Evolutionary conservation across 35 echinoderm and acorn worm species (phyloP), one percentile per base, ranked within the genome.

Genomic region (Lytechinus variegatus): DNA sequence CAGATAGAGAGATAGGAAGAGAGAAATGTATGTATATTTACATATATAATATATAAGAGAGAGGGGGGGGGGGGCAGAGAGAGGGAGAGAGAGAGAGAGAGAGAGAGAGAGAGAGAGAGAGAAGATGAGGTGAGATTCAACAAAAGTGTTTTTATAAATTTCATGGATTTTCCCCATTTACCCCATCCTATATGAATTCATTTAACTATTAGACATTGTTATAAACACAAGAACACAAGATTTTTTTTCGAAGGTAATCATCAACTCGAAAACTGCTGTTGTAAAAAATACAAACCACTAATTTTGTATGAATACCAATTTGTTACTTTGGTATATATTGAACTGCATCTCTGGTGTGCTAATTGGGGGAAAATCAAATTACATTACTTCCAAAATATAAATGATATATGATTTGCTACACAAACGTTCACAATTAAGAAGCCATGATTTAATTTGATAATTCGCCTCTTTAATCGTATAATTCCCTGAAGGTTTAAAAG

Each of bases 71-170:
- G n/a, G n/a, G n/a, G n/a, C n/a, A 90, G 88, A 5, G 2, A 90
- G 88, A 33, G 16, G 6, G 88, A 90, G 16, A 89, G 27, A 89
- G 21, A 89, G 87, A 89, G 27, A 44, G 87, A 0, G 87, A 89
- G 88, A 52, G 88, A 90, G 28, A 90, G 88, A 90, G 88, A 90
- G 88, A 52, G 88, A 90, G 88, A 90, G 88, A 90, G 52, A 90
- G 88, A 44, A 44, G 28, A 52, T 44, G 33, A 44, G 33, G 2
- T 44, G 33, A 44, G 33, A 58, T 58, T 4, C 56, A 58, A 58
- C 56, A 58, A 58, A 58, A 58, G 1, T 58, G 56, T 58, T 58
- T 58, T 10, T 58, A 58, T 58, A 58, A 58, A 13, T 10, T 2
- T 58, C 3, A 58, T 13, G 12, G 56, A 58, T 10, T 58, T 58